phyloP scores from a whole-genome alignment of 2,888 invertebrate genomes.

The Phaedon cochleariae region DNA sequence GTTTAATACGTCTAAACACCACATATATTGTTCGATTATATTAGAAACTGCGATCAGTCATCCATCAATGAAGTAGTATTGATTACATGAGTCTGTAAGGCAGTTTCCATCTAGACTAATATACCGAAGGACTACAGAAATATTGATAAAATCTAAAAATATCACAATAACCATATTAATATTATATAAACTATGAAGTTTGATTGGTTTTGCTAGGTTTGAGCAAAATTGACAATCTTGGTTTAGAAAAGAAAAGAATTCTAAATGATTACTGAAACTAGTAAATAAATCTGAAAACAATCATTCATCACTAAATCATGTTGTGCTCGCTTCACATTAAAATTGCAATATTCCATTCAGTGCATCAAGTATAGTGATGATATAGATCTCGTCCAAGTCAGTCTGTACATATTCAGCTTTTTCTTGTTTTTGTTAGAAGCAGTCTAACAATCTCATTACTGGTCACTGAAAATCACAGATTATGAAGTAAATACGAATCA shows the following conservation, averaged over 20 bases:
- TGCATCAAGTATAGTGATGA: constrained; percentile 22
- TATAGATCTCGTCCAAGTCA: constrained; percentile 32
- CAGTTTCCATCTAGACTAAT: background rate
- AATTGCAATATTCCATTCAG: background rate
- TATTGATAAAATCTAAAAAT: constrained; percentile 27
- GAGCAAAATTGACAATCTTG: constrained; percentile 18
- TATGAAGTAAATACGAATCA: background rate
- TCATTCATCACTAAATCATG: no score
- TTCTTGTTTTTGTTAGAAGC: constrained; percentile 25
- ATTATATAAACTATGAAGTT: constrained; percentile 22
- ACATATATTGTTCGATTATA: background rate
- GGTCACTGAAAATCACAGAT: constrained; percentile 27
- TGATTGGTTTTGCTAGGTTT: constrained; percentile 22
- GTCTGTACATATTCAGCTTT: constrained; percentile 29
- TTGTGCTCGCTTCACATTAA: background rate
- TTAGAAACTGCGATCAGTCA: background rate
- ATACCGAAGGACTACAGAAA: background rate
- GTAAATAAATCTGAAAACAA: constrained; percentile 14
- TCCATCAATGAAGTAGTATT: background rate
- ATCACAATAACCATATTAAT: constrained; percentile 38
- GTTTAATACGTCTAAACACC: background rate
- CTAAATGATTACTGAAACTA: background rate
- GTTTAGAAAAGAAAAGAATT: background rate
- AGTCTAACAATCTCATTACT: constrained; percentile 22
- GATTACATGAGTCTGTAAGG: background rate